Percentiles rank a stretch among this genome's conserved stretches.
Conservation (phyloP, 2,888 invertebrate genomes). For the Melinaea menophilus region DNA sequence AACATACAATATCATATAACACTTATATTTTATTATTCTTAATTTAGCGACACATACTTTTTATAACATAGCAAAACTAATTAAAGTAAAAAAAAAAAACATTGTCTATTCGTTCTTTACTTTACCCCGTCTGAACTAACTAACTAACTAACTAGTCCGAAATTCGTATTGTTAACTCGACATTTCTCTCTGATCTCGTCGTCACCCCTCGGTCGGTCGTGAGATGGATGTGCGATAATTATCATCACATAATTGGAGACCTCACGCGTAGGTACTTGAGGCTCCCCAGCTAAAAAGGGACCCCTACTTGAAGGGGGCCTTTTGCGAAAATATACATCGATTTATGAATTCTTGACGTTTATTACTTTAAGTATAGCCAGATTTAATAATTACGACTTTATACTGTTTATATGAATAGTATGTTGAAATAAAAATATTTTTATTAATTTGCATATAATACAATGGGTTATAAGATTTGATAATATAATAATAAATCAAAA, state of each 20-base stretch:
- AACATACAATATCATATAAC: background rate
- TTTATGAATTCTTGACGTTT: too few relatives aligned
- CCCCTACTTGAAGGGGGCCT: background rate
- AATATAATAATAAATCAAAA: too few relatives aligned
- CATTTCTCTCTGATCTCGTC: constrained; percentile 21
- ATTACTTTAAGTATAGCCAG: too few relatives aligned
- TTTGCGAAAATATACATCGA: too few relatives aligned
- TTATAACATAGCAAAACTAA: too few relatives aligned
- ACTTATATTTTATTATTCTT: background rate
- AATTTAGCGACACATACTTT: too few relatives aligned
- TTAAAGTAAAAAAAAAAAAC: background rate
- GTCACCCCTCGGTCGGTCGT: background rate
- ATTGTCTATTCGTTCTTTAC: background rate
- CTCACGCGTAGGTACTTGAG: background rate
- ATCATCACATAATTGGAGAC: constrained; percentile 3
- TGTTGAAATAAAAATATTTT: too few relatives aligned
- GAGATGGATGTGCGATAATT: background rate
- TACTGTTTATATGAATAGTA: too few relatives aligned
- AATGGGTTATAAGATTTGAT: too few relatives aligned
- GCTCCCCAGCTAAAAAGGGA: background rate
- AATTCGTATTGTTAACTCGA: constrained; percentile 13
- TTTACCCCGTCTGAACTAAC: too few relatives aligned
- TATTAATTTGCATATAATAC: too few relatives aligned
- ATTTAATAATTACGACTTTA: too few relatives aligned
- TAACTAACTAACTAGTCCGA: background rate